phyloP scores from a whole-genome alignment of 1,140 invertebrate genomes.

The Mycetomoellerius zeteki region DNA sequence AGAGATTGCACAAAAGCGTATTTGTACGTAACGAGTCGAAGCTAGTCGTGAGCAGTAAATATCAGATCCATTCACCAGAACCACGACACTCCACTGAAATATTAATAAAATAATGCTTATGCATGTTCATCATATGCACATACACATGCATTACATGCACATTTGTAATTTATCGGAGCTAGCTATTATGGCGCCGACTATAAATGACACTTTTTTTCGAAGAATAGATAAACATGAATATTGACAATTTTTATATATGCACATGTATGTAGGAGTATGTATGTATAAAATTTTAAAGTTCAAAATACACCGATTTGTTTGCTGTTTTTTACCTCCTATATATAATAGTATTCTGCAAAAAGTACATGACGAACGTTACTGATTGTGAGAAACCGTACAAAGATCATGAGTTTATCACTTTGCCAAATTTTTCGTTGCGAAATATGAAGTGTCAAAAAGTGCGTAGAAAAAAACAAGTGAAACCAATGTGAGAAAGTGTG shows the following conservation, averaged over 20 bases:
- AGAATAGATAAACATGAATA: background rate
- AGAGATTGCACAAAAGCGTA: conserved; percentile 4
- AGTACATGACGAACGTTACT: background rate
- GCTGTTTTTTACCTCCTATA: background rate
- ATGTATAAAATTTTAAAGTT: background rate
- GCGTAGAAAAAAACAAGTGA: background rate
- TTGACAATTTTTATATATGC: background rate
- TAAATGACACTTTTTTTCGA: background rate
- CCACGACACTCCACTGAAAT: conserved; percentile 51
- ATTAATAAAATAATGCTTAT: background rate
- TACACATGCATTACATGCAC: background rate
- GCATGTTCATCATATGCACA: no score
- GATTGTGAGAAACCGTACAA: background rate
- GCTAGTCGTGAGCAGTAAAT: conserved; percentile 15
- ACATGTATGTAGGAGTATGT: no score
- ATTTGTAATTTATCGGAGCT: background rate
- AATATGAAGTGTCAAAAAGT: background rate
- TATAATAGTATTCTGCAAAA: background rate
- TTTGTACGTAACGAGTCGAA: background rate
- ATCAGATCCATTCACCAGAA: conserved; percentile 32
- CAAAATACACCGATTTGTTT: background rate
- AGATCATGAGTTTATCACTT: background rate
- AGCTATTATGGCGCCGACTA: background rate
- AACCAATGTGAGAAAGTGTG: no score
- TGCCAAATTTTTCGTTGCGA: background rate